Conservation (phyloP, 2,113 vertebrate genomes). For the Cisticola juncidis region DNA sequence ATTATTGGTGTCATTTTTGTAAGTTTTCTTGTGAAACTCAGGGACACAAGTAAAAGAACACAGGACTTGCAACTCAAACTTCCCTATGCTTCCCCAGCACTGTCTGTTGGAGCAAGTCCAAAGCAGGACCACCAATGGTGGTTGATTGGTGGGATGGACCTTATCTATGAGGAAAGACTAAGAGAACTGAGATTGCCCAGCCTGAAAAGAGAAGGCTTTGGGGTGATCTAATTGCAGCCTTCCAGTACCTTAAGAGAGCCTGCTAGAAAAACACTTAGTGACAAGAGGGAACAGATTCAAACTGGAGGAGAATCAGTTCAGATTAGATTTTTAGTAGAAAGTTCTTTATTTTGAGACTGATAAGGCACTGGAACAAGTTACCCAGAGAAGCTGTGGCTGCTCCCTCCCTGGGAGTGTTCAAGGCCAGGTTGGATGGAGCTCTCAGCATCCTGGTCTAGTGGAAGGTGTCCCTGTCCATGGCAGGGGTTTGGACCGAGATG, state of each 20-base stretch:
- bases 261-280: accelerated
- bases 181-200: neutral
- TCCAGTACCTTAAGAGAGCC: neutral
- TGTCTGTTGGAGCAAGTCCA: neutral
- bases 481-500: neutral
- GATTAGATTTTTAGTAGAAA: neutral
- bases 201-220: neutral
- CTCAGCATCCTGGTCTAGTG: neutral
- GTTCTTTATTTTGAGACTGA: neutral
- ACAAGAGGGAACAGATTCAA: neutral
- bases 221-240: neutral
- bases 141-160: neutral
- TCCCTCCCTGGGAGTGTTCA: neutral
- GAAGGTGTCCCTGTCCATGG: neutral
- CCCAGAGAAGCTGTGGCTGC: neutral
- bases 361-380: neutral
- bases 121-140: neutral
- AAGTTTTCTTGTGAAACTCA: neutral
- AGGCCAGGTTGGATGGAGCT: neutral
- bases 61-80: neutral
- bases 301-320: neutral
- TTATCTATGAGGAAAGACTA: neutral
- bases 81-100: neutral
- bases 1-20: neutral
- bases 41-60: accelerated